phyloP scores from a whole-genome alignment of 2,113 vertebrate species.

The Scytalopus superciliaris region DNA sequence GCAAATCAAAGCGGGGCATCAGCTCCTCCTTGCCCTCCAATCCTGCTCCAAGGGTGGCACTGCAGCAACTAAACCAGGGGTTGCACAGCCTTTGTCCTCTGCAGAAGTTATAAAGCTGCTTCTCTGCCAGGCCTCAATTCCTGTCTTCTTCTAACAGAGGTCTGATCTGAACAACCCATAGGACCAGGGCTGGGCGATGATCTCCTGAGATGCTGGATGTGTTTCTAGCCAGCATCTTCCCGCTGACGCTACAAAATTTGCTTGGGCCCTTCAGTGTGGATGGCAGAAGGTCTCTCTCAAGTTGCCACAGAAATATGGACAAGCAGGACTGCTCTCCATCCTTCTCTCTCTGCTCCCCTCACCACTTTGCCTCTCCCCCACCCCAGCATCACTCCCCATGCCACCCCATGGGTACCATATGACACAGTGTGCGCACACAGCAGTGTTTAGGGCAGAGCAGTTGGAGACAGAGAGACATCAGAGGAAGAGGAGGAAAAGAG shows the following conservation, averaged over 20 bases:
- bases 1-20: accelerated
- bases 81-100: background rate
- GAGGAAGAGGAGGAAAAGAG: conserved; percentile 32
- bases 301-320: background rate
- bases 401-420: conserved; percentile 67
- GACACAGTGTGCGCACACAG: conserved; percentile 66
- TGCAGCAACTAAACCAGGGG: background rate
- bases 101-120: background rate
- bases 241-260: background rate
- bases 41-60: background rate
- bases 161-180: background rate
- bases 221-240: background rate
- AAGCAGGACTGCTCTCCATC: background rate
- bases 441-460: conserved; percentile 63
- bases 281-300: background rate
- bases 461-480: conserved; percentile 47
- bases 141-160: background rate
- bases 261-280: background rate
- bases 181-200: accelerated
- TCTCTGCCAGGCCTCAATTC: background rate
- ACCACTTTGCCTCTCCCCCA: background rate
- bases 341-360: background rate
- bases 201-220: background rate
- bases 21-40: background rate
- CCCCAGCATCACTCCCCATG: background rate